Conservation (phyloP, 2,888 invertebrate species). For the Acrocyrtus sp. region DNA sequence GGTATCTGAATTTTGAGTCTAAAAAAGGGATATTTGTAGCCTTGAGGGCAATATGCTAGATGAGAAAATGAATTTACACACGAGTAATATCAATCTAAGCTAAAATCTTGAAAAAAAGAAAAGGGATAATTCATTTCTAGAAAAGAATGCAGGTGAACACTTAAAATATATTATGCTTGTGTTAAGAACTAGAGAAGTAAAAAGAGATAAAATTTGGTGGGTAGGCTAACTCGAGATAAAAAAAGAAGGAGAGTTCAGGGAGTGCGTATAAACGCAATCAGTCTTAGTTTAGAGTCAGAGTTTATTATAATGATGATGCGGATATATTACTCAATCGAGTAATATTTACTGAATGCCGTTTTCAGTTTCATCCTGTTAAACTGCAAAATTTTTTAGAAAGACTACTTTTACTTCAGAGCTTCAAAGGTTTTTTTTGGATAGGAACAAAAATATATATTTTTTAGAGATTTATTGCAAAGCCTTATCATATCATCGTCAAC, state of each 20-base stretch:
- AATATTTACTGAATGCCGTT: neutral
- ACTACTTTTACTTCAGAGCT: neutral
- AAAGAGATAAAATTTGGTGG: too few species aligned
- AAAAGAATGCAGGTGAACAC: too few species aligned
- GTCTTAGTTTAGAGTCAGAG: too few species aligned
- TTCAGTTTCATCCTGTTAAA: neutral
- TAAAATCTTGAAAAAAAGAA: slow-evolving; percentile 28
- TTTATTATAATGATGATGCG: neutral
- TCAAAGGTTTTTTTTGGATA: neutral
- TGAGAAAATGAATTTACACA: slow-evolving; percentile 49
- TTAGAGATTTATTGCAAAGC: neutral
- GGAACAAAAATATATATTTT: too few species aligned
- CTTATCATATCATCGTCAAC: neutral
- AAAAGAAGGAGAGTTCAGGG: too few species aligned
- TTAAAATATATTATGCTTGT: too few species aligned
- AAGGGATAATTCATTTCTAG: too few species aligned
- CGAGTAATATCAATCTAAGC: slow-evolving; percentile 54
- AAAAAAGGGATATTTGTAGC: neutral
- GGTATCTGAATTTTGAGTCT: slow-evolving; percentile 1
- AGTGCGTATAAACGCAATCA: too few species aligned
- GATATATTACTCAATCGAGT: neutral
- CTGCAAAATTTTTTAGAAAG: neutral
- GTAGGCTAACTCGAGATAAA: too few species aligned
- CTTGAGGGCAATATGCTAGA: slow-evolving; percentile 32
- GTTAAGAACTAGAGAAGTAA: too few species aligned